Conservation (phyloP, 2,888 invertebrate genomes). For the Metacarcinus magister region DNA sequence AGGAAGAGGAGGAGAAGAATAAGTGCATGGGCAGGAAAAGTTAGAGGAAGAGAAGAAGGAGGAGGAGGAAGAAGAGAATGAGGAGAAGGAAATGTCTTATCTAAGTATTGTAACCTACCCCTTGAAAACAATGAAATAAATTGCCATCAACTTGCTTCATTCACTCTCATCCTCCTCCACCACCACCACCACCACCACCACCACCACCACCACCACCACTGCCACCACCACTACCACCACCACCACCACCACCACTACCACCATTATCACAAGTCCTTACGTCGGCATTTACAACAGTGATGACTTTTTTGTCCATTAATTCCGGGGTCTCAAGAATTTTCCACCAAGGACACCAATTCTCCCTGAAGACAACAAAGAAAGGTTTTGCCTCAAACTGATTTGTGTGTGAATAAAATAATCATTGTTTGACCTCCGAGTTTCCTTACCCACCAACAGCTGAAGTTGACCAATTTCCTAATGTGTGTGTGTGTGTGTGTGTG, state of each 20-base stretch:
- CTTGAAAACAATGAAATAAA: background rate
- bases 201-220: background rate
- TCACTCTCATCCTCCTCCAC: background rate
- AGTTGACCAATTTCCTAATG: background rate
- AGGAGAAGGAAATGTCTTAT: background rate
- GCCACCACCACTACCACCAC: slow-evolving; percentile 22
- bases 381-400: background rate
- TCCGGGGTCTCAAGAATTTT: background rate
- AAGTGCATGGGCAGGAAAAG: background rate
- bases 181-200: background rate
- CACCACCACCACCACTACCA: slow-evolving; percentile 19
- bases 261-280: background rate
- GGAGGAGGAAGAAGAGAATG: background rate
- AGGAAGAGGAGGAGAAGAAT: background rate
- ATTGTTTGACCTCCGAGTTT: no score
- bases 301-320: background rate
- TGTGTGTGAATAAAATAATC: background rate
- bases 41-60: background rate
- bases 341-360: background rate
- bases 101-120: background rate
- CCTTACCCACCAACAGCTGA: no score
- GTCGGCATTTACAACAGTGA: background rate
- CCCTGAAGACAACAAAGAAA: background rate
- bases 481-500: slow-evolving; percentile 26
- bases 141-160: background rate